Evolutionary conservation across 2,113 vertebrate genomes (phyloP), one percentile per base, ranked within the genome.

Genomic region (Ceyx melanurus): DNA sequence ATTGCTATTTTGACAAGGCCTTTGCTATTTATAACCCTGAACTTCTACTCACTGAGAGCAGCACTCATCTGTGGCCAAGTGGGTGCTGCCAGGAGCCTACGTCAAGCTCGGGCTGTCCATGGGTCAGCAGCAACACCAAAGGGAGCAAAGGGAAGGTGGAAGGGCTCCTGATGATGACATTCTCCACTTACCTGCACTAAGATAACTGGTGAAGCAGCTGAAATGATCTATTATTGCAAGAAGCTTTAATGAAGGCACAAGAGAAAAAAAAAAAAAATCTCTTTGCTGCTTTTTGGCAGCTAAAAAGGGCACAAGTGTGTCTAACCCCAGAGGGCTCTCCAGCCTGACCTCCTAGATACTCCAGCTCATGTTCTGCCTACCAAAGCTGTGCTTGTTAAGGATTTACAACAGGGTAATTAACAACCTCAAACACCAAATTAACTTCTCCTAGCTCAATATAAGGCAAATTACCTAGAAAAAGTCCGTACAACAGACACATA

Each of bases 21-120:
- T 88, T 8, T 22, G 42, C 67, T 94, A 92, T 96, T 92, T 92
- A 73, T 89, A 96, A 62, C 78, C 89, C 40, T 21, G 21, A 68
- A 22, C 48, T 94, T 87, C 48, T 65, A 61, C 79, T 82, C 40
- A 9, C 37, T 37, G 37, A 37, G 37, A 37, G 68, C 54, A 0
- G 0, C 37, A n/a, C 15, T 56, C 84, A 68, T 68, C 74, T 66
- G 78, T 0, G 0, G 87, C 71, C 51, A 79, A 85, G 89, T 5
- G 26, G 42, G 35, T 25, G 31, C 78, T 84, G 84, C 62, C 87
- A 91, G 66, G 40, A 81, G 48, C 1, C 0, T 26, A 40, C 6
- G 26, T 81, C 45, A 83, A 72, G 45, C 68, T 84, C 53, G 82
- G 62, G 42, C 66, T 65, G 35, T 11, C 42, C n/a, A 78, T 73